Base-by-base conservation (phyloP, 1,140 invertebrate species). In the Drosophila nannoptera region DNA sequence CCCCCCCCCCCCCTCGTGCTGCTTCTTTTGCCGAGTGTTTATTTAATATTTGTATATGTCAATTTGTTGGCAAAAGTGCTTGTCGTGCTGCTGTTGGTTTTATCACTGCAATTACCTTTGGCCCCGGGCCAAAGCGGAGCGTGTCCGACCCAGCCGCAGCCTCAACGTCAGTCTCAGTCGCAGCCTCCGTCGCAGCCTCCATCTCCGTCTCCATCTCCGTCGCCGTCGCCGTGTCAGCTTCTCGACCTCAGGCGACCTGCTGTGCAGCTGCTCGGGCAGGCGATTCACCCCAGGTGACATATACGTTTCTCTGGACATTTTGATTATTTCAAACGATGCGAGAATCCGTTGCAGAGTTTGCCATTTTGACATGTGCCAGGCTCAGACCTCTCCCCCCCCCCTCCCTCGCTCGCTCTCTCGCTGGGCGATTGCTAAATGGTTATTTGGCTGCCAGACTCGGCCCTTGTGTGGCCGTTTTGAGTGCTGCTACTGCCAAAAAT, bases 301-400 rank as follows among this genome's bases (percentile, higher is more conserved):
- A 81, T 86, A 77, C 81, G 77, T 77, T 86, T 84, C 75, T 72
- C 22, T 75, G 73, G 58, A 6, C 59, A 52, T 76, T 77, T 86
- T 86, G 74, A 86, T 86, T 86, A 86, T 86, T 75, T 71, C 49
- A 81, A 77, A 75, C 74, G 70, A 65, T 72, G 60, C 77, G 71
- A 72, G 74, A 72, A 58, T 67, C 66, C 61, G 61, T 70, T 71
- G 55, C 65, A 42, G 46, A 66, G 48, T 72, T 68, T 59, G 48
- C 36, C 74, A 68, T 61, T 66, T 69, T 66, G 63, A 49, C 75
- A 56, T 42, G 16, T 38, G 55, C 65, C 48, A 52, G 31, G 14
- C 52, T 40, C 29, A 66, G 49, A 29, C 50, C 48, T 59, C 42
- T 29, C 49, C 36, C 32, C 8, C 16, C 7, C 29, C 22, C 43